phyloP scores from a whole-genome alignment of 1,140 invertebrate species.

The Drosophila nigrodunni region DNA sequence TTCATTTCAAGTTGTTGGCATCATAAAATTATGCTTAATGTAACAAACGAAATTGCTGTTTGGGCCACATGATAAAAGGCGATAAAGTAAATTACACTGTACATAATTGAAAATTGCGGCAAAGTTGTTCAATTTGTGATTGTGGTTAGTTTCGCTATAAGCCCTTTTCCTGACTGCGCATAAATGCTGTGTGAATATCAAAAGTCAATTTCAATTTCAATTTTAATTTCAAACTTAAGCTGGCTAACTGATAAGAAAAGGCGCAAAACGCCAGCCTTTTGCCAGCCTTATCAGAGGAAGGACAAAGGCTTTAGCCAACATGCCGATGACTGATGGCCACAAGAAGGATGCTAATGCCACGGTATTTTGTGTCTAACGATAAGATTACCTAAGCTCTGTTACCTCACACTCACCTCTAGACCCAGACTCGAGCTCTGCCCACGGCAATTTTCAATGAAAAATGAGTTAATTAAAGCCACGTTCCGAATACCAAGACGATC shows the following conservation, averaged over 20 bases:
- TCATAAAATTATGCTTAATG: conserved; percentile 62
- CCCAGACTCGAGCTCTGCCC: conserved; percentile 5
- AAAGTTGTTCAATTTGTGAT: neutral
- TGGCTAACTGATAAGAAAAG: neutral
- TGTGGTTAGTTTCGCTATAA: conserved; percentile 14
- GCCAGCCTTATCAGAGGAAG: conserved; percentile 58
- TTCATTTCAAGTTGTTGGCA: conserved; percentile 44
- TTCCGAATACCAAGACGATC: conserved; percentile 66
- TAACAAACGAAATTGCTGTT: conserved; percentile 60
- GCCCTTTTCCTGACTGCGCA: conserved; percentile 50
- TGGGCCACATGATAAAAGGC: conserved; percentile 55
- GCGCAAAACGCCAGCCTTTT: conserved; percentile 2
- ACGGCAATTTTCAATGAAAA: conserved; percentile 78
- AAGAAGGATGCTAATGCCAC: conserved; percentile 30
- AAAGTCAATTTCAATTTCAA: conserved; percentile 60
- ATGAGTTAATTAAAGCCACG: conserved; percentile 84
- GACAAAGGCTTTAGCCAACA: conserved; percentile 62
- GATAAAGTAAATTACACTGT: conserved; percentile 69
- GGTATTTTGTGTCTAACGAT: conserved; percentile 45
- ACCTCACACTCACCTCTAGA: neutral
- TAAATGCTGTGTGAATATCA: conserved; percentile 63
- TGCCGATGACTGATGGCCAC: conserved; percentile 68
- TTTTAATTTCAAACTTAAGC: conserved; percentile 28
- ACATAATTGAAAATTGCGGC: conserved; percentile 53
- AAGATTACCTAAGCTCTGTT: conserved; percentile 63